Evolutionary conservation across 2,113 vertebrate genomes (phyloP).

Genomic region (Vulpes vulpes): DNA sequence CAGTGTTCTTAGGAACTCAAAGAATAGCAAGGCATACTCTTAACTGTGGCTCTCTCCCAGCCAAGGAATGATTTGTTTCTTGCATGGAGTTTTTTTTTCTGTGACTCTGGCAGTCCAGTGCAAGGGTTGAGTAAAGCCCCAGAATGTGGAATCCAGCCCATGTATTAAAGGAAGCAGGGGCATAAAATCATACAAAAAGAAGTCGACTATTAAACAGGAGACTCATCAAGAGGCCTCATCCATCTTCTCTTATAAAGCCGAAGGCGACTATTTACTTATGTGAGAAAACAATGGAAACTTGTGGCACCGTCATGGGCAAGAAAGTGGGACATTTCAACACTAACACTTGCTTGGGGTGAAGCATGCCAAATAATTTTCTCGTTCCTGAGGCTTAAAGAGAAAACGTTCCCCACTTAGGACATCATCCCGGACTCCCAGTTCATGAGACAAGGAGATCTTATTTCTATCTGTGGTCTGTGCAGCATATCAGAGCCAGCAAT

Average conservation of each 20-base stretch:
- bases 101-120: background rate
- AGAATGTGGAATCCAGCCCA: background rate
- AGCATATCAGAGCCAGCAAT: background rate
- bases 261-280: background rate
- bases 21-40: background rate
- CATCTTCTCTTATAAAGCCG: background rate
- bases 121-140: background rate
- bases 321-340: background rate
- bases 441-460: background rate
- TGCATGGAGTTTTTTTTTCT: background rate
- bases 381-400: background rate
- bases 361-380: background rate
- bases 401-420: background rate
- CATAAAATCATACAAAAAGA: background rate
- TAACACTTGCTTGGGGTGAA: background rate
- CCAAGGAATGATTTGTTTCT: slow-evolving; percentile 11
- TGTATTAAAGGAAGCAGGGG: background rate
- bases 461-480: background rate
- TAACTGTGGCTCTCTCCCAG: background rate
- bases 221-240: background rate
- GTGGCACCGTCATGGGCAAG: background rate
- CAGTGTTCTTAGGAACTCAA: background rate
- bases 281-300: background rate
- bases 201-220: background rate
- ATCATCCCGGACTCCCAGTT: background rate